A percentile compares a stretch with the other conserved stretches of the same genome.
Conservation (phyloP, 2,113 vertebrate species). For the Pseudopipra pipra region DNA sequence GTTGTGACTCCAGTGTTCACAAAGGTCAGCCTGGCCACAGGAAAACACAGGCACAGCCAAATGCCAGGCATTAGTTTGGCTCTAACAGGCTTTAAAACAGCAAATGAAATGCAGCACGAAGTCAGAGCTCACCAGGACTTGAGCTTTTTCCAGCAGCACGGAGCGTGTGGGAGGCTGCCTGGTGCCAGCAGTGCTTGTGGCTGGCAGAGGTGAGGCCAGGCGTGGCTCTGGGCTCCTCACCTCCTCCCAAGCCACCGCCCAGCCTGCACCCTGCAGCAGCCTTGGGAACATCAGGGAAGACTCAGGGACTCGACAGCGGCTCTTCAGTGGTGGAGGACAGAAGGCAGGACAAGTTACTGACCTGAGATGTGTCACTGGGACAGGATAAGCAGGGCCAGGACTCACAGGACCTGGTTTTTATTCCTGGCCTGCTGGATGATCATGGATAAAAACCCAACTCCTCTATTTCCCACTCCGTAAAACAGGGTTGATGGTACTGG, state of each 20-base stretch:
- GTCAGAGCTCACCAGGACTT: neutral
- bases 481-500: neutral
- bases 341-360: neutral
- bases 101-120: neutral
- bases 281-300: neutral
- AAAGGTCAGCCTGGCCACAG: constrained; percentile 51
- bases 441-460: neutral
- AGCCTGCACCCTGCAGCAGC: neutral
- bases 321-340: accelerated
- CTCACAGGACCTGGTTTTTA: neutral
- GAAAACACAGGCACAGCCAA: neutral
- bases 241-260: neutral
- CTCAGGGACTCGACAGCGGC: neutral
- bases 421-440: neutral
- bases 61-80: constrained; percentile 7
- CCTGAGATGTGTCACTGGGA: neutral
- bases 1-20: neutral
- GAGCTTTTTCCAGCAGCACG: neutral
- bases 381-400: neutral
- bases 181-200: neutral
- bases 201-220: neutral
- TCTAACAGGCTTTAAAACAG: constrained; percentile 1
- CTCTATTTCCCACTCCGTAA: neutral
- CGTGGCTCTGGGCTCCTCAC: neutral
- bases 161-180: neutral